Conservation (phyloP, 2,797 vertebrate species). For the Chaetodon trifasciatus region DNA sequence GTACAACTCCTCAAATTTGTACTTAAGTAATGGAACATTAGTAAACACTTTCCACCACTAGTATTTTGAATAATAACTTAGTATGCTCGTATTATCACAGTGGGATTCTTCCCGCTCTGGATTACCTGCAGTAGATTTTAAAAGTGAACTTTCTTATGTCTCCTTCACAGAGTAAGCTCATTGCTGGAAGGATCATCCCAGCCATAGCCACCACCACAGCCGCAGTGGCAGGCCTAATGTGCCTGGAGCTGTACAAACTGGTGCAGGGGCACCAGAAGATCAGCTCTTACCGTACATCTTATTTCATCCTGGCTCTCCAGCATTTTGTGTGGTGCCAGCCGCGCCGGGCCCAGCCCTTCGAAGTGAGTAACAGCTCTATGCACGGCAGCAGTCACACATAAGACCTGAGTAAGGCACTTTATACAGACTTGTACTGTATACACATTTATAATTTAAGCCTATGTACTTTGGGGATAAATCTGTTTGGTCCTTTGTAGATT, state of each 20-base stretch:
- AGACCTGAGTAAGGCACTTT: slow-evolving; percentile 40
- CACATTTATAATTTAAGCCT: slow-evolving; percentile 55
- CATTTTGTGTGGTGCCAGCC: slow-evolving; percentile 78
- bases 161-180: slow-evolving; percentile 88
- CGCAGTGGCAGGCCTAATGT: slow-evolving; percentile 89
- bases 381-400: slow-evolving; percentile 26
- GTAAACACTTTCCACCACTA: no score
- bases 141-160: slow-evolving; percentile 13
- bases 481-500: slow-evolving; percentile 53
- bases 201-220: slow-evolving; percentile 92
- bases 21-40: no score
- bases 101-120: neutral
- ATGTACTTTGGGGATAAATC: slow-evolving; percentile 70
- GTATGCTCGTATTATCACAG: neutral
- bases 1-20: neutral
- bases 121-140: neutral
- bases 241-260: slow-evolving; percentile 92
- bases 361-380: slow-evolving; percentile 82
- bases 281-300: slow-evolving; percentile 83
- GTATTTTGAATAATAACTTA: no score
- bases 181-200: slow-evolving; percentile 89
- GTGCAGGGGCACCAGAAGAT: slow-evolving; percentile 79
- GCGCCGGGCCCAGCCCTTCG: slow-evolving; percentile 48
- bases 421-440: slow-evolving; percentile 68
- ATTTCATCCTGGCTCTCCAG: slow-evolving; percentile 81